Base-by-base conservation (phyloP, 1,140 invertebrate species). In the Bombus superbus region DNA sequence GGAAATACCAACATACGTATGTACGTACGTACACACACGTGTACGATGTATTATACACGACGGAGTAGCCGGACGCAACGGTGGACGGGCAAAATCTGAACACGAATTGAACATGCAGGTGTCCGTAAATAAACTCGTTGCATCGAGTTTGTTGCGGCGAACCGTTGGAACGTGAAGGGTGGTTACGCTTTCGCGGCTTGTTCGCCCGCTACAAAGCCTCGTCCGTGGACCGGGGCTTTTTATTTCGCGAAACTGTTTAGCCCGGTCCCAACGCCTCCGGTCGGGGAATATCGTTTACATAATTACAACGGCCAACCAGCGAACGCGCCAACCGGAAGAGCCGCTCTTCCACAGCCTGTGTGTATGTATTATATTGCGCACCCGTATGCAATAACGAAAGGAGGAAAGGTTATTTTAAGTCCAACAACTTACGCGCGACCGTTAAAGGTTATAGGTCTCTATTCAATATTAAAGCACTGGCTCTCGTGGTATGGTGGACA, bases 121-220 rank as follows among this genome's bases (percentile, higher is more conserved):
- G 91, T 92, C 91, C 91, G 92, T 92, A 91, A 91, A 92, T 92
- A 92, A 92, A 93, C 89, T 89, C 64, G 42, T 44, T 90, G 90
- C 89, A 90, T 86, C 92, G 91, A 89, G 86, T 91, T 92, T 92
- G 89, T 78, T 90, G 87, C 89, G 80, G 86, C 86, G 86, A 92
- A 88, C 91, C 87, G 88, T 81, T 66, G 90, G 90, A 89, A 90
- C 80, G 92, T 92, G 92, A 92, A 93, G 90, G 90, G 89, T 90
- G 89, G 89, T 91, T 90, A 91, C 89, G 89, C 88, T 88, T 86
- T 91, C 86, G 86, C 89, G 88, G 86, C 74, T 88, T 91, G 76
- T 47, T 62, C 77, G 66, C 72, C 73, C 83, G 75, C 57, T 80
- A 86, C 88, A 90, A 91, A 91, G 89, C 75, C 81, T 64, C 83